phyloP scores from a whole-genome alignment of 2,888 invertebrate species.

The Sinelater perroti region DNA sequence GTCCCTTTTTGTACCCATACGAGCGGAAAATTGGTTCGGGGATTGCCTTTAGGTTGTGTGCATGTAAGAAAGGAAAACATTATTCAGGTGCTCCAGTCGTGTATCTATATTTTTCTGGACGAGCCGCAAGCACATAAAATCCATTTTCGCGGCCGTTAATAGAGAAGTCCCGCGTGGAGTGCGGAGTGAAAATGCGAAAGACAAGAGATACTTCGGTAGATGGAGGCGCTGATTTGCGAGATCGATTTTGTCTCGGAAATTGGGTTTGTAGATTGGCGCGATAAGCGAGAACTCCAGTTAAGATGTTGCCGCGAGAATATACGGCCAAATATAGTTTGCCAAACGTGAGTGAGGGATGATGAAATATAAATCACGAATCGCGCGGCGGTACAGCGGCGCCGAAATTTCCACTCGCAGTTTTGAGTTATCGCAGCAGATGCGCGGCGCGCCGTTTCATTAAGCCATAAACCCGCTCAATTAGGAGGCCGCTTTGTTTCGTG shows the following conservation, averaged over 20 bases:
- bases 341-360: slow-evolving; percentile 39
- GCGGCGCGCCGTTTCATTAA: slow-evolving; percentile 1
- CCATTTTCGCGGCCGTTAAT: slow-evolving; percentile 12
- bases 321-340: slow-evolving; percentile 44
- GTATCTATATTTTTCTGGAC: not conserved
- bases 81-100: too few relatives aligned
- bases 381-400: slow-evolving; percentile 1
- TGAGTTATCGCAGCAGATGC: slow-evolving; percentile 24
- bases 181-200: slow-evolving; percentile 25
- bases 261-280: slow-evolving; percentile 58
- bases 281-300: slow-evolving; percentile 45
- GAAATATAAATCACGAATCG: slow-evolving; percentile 27
- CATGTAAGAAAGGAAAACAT: too few relatives aligned
- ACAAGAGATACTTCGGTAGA: slow-evolving; percentile 37
- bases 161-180: slow-evolving; percentile 9
- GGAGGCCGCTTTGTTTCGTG: slow-evolving; percentile 16
- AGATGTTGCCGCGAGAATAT: slow-evolving; percentile 41
- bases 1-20: too few relatives aligned
- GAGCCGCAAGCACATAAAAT: not conserved
- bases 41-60: too few relatives aligned
- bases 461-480: slow-evolving; percentile 22
- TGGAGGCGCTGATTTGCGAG: slow-evolving; percentile 56
- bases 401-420: slow-evolving; percentile 3
- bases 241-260: slow-evolving; percentile 58
- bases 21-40: too few relatives aligned